A percentile compares a stretch with the other conserved stretches of the same genome.
Conservation (phyloP, 1,140 invertebrate species). For the Pissodes strobi region DNA sequence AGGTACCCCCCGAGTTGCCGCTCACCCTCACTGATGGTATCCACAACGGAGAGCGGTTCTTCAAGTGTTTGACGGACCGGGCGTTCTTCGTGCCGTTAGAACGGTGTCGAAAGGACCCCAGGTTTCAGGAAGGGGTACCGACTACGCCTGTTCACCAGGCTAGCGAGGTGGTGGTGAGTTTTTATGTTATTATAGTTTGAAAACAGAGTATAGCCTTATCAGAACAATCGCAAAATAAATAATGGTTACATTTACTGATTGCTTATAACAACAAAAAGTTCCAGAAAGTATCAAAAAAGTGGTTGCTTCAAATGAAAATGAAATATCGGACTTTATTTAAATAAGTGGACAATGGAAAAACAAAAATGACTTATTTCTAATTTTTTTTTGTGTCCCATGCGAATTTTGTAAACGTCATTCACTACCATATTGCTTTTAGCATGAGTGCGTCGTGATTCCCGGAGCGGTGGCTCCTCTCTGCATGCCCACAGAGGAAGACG, state of each 20-base stretch:
- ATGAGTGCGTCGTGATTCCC: constrained; percentile 74
- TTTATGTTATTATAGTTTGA: no score
- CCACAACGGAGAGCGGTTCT: constrained; percentile 72
- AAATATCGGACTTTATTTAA: no score
- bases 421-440: constrained; percentile 38
- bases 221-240: no score
- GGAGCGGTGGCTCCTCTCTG: constrained; percentile 80
- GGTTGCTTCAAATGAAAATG: no score
- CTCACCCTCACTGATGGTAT: constrained; percentile 74
- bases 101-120: constrained; percentile 76
- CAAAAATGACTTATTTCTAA: no score
- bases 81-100: constrained; percentile 78
- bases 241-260: no score
- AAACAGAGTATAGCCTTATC: no score
- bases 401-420: no score
- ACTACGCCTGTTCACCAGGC: constrained; percentile 59
- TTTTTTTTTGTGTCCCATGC: no score
- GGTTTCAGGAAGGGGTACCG: constrained; percentile 68
- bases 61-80: constrained; percentile 71
- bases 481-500: constrained; percentile 62
- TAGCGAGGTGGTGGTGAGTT: constrained; percentile 12
- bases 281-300: no score
- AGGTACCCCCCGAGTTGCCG: constrained; percentile 67
- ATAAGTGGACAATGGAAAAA: no score
- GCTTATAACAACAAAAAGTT: no score